Evolutionary conservation across 2,113 vertebrate genomes (phyloP), one percentile per base, ranked within the genome.

Genomic region (Callipepla californica): DNA sequence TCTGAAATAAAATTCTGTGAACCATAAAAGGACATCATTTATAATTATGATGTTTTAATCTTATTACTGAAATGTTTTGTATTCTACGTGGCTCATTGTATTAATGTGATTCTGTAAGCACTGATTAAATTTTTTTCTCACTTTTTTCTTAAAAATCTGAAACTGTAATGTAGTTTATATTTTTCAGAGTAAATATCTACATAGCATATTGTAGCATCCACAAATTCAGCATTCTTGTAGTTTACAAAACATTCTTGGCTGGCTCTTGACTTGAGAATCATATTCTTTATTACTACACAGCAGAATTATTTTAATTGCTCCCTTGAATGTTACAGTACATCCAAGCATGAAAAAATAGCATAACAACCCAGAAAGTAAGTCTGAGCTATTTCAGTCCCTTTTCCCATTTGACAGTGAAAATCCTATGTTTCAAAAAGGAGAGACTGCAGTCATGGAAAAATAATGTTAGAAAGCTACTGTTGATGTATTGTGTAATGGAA

Each of bases 241-340:
- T 94, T 95, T 85, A 61, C 21, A 21, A 91, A 96, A 77, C 13
- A 50, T 78, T 50, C 63, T 78, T 87, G n/a, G 55, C 53, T 94
- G 78, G 55, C 13, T 3, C 67, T 91, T 94, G 48, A 69, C 72
- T 86, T 87, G 68, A 89, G 79, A 96, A 88, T 93, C 50, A 40
- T 30, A 58, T 70, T 89, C 59, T 89, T 94, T 95, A 82, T 92
- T 93, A 58, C 70, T 85, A 57, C 69, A 79, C 53, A 95, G 92
- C 0, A 18, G 80, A 85, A 85, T 58, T 58, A 86, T 96, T 96
- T 91, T 94, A 95, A 96, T 95, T 94, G 87, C 61, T 97, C 89
- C 87, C 89, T 94, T 96, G 89, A 95, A 94, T 18, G 84, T 95
- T 92, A 65, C 32, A 72, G 4, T 80, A 90, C 62, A 90, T 87